A percentile compares a stretch with the other conserved stretches of the same genome.
Evolutionary conservation across 1,140 invertebrate species (phyloP).

Genomic region (Aphaenogaster rudis): DNA sequence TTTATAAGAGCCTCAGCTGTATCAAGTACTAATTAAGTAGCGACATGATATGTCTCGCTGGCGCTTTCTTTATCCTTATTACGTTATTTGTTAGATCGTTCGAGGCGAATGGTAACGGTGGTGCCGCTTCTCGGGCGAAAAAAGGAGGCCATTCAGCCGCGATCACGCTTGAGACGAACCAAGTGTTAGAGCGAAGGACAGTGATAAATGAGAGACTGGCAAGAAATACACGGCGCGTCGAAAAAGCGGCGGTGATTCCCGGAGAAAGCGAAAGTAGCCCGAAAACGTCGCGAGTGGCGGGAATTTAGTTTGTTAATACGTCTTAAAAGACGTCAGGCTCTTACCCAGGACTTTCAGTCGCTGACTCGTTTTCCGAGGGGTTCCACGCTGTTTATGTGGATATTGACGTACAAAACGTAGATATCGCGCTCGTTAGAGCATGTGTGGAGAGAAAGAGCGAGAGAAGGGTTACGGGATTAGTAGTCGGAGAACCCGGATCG

Average conservation of each 20-base stretch:
- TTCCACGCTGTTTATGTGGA: background rate
- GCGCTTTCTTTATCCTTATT: slow-evolving; percentile 10
- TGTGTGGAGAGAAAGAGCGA: background rate
- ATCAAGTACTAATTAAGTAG: slow-evolving; percentile 25
- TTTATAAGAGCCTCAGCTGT: background rate
- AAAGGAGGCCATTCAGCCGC: slow-evolving; percentile 33
- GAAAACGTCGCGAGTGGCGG: slow-evolving; percentile 15
- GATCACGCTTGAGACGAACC: slow-evolving; percentile 23
- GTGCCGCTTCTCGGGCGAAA: slow-evolving; percentile 14
- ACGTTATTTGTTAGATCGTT: slow-evolving; percentile 1
- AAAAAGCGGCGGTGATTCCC: slow-evolving; percentile 15
- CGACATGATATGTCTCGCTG: background rate
- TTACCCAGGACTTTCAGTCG: background rate
- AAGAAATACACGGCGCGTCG: slow-evolving; percentile 33
- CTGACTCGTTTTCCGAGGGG: background rate
- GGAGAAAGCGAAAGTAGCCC: slow-evolving; percentile 30
- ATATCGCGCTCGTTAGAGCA: slow-evolving; percentile 26
- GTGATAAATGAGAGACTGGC: slow-evolving; percentile 60
- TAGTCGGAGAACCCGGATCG: slow-evolving; percentile 23
- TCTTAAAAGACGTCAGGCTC: background rate
- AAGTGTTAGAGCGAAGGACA: slow-evolving; percentile 45
- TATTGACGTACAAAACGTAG: slow-evolving; percentile 18
- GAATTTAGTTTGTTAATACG: slow-evolving; percentile 43
- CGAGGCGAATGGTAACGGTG: background rate
- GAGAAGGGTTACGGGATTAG: slow-evolving; percentile 38